phyloP scores from a whole-genome alignment of 1,140 invertebrate species.

The Musca vetustissima region DNA sequence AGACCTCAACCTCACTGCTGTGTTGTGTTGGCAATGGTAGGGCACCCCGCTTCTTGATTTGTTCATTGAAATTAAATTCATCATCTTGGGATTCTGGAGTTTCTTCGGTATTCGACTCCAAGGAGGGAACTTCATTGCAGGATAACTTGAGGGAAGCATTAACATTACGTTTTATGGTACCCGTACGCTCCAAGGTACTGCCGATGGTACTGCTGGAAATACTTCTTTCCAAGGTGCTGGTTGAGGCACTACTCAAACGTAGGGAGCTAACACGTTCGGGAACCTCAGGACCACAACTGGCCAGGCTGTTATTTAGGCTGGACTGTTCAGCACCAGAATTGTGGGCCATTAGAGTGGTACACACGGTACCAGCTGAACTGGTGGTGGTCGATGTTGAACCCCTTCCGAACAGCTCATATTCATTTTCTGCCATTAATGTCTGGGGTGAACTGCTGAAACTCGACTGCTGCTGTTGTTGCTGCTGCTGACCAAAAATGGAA shows the following conservation, averaged over 20 bases:
- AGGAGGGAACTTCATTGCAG: constrained; percentile 3
- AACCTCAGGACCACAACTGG: constrained; percentile 63
- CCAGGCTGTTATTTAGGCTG: constrained; percentile 23
- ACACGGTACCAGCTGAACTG: constrained; percentile 86
- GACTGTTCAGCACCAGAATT: constrained; percentile 29
- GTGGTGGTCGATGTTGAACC: constrained; percentile 87
- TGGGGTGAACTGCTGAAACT: constrained; percentile 52
- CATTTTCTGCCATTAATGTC: constrained; percentile 73
- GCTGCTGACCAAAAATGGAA: constrained; percentile 60
- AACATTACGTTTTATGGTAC: constrained; percentile 61
- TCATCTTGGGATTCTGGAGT: constrained; percentile 33
- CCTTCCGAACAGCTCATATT: constrained; percentile 86
- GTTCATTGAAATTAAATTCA: constrained; percentile 30
- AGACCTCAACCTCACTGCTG: constrained; percentile 61
- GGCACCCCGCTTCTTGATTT: constrained; percentile 32
- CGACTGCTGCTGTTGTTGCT: no score
- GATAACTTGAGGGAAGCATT: constrained; percentile 35
- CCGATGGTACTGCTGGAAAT: constrained; percentile 60
- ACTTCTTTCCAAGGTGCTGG: constrained; percentile 62
- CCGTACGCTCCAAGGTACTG: constrained; percentile 60
- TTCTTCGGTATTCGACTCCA: constrained; percentile 7
- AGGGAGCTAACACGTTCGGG: constrained; percentile 75
- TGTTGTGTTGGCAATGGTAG: constrained; percentile 31
- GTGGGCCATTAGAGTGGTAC: constrained; percentile 67
- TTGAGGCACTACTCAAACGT: constrained; percentile 56